These are phyloP conservation scores for Neopelma chrysocephalum DNA, from an alignment of 2,797 vertebrate genomes.

Conservation along the genomic window DNA sequence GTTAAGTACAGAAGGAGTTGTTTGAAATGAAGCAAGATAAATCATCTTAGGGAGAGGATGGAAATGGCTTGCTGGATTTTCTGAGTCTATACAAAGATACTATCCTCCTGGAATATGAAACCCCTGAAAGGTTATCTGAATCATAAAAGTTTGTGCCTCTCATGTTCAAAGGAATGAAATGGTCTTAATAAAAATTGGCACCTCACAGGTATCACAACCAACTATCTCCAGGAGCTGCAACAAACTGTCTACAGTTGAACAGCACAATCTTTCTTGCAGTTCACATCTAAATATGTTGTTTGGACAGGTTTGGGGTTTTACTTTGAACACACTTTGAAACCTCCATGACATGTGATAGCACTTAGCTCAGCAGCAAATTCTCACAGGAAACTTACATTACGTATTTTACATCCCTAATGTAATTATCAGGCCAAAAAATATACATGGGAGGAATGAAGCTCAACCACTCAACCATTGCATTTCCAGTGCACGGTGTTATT, in stretches of 20 bases:
- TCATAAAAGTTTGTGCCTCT: constrained; percentile 13
- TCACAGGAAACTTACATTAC: neutral
- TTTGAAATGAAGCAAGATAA: neutral
- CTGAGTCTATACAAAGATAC: neutral
- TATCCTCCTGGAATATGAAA: neutral
- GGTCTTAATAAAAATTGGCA: neutral
- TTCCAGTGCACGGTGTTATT: neutral
- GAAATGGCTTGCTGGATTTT: neutral
- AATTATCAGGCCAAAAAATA: neutral
- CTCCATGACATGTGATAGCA: neutral
- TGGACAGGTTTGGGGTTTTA: neutral
- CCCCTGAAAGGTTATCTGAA: neutral
- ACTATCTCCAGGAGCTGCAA: neutral
- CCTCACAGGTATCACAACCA: neutral
- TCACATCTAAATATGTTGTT: neutral
- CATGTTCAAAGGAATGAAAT: constrained; percentile 2
- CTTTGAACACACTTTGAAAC: neutral
- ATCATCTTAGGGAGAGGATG: neutral
- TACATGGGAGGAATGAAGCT: neutral
- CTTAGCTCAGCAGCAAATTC: neutral
- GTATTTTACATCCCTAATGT: neutral
- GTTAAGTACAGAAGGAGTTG: neutral
- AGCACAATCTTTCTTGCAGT: neutral
- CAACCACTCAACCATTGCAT: neutral
- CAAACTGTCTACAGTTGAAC: neutral